Evolutionary conservation across 2,888 invertebrate species (phyloP), one percentile per base, ranked within the genome.

Genomic region (Plutella xylostella): DNA sequence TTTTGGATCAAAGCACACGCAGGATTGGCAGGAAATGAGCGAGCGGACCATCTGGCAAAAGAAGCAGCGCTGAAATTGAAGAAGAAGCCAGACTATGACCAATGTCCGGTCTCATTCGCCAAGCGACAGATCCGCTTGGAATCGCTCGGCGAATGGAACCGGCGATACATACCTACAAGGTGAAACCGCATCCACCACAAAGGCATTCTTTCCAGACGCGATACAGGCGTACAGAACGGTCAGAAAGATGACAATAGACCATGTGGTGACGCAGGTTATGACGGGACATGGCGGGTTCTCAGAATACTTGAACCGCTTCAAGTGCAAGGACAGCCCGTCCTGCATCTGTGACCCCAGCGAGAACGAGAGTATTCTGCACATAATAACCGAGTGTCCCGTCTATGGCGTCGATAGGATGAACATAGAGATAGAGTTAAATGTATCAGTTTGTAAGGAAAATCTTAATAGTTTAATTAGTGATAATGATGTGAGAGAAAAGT

Each of bases 261-360:
- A n/a, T n/a, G n/a, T n/a, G n/a, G n/a, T 28, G 1, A 42, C 41
- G 0, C 48, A 51, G n/a, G 19, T 42, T 4, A 14, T 48, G 22
- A 51, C 49, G 1, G 51, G 51, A 1, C 51, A 51, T 9, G 51
- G 48, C 1, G 51, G 48, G 1, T 45, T 47, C 17, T 25, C 45
- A 0, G 21, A 43, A 18, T 53, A 51, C 41, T 25, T 52, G 19
- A 18, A 48, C 18, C 20, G 49, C 1, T 52, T 52, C 33, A 49
- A 48, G 22, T 45, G 45, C 18, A 47, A 41, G 21, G 47, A 45
- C 17, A 17, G 9, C 14, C 46, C 46, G 12, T 9, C 38, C 1
- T 46, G 46, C 33, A n/a, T 38, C 4, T 46, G 46, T 15, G 39
- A 43, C 7, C n/a, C 39, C 1, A 5, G 14, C 2, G 12, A 12